Evolutionary conservation across 2,888 invertebrate species (phyloP).

Genomic region (Byasa hedistus): DNA sequence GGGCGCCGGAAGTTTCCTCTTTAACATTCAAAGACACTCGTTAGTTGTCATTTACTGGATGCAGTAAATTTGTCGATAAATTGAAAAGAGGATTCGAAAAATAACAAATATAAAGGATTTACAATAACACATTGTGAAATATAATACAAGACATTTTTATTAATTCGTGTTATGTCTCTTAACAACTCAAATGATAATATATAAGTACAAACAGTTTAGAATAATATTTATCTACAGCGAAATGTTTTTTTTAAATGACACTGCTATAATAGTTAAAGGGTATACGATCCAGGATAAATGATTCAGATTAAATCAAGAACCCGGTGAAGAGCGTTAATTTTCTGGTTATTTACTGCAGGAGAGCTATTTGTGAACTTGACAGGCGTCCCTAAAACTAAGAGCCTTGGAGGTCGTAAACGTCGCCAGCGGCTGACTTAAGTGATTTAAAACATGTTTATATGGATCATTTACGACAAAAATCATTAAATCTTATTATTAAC

Average conservation of each 20-base stretch:
- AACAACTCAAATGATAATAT: too few species aligned
- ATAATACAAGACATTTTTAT: background rate
- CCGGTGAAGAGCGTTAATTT: slow-evolving; percentile 50
- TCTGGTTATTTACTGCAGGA: slow-evolving; percentile 60
- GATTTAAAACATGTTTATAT: slow-evolving; percentile 79
- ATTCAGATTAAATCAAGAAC: slow-evolving; percentile 42
- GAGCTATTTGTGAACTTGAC: slow-evolving; percentile 54
- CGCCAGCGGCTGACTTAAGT: slow-evolving; percentile 74
- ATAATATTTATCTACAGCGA: too few species aligned
- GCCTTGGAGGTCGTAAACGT: slow-evolving; percentile 74
- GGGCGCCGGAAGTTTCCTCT: background rate
- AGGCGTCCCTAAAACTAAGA: slow-evolving; percentile 66
- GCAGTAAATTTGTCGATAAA: background rate
- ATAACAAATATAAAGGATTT: background rate
- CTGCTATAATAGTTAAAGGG: background rate
- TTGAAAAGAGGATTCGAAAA: background rate
- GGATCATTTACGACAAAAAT: slow-evolving; percentile 50
- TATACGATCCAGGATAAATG: background rate
- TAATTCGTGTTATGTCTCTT: too few species aligned
- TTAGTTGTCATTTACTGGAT: background rate
- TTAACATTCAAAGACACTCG: background rate
- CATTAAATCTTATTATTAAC: background rate
- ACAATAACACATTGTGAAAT: background rate
- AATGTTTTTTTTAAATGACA: background rate
- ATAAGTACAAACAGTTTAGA: too few species aligned